These are phyloP conservation scores for Hemistola chrysoprasaria DNA, from an alignment of 2,888 invertebrate genomes.

Conservation along the genomic window DNA sequence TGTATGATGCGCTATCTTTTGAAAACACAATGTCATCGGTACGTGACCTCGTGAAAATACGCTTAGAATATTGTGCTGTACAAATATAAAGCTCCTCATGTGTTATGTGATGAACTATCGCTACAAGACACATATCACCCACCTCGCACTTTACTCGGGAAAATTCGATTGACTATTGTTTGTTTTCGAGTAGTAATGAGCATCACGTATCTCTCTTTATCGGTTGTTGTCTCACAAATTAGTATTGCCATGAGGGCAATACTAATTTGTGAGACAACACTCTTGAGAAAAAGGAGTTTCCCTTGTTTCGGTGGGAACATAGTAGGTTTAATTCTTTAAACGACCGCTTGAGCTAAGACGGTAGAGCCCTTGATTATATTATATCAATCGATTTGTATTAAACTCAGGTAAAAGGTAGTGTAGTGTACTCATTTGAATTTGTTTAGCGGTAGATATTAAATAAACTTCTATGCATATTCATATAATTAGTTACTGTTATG, in stretches of 20 bases:
- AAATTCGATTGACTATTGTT: slow-evolving; percentile 18
- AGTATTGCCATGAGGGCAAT: slow-evolving; percentile 53
- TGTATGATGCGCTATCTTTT: too few relatives aligned
- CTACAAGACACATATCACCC: too few relatives aligned
- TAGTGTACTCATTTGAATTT: slow-evolving; percentile 16
- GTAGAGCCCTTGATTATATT: slow-evolving; percentile 25
- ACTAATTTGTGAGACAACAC: too few relatives aligned
- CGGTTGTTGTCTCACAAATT: slow-evolving; percentile 30
- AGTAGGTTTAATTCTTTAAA: slow-evolving; percentile 26
- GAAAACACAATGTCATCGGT: too few relatives aligned
- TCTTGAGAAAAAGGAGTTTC: slow-evolving; percentile 55
- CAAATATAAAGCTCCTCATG: too few relatives aligned
- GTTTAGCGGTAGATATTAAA: slow-evolving; percentile 17
- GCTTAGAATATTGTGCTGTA: too few relatives aligned
- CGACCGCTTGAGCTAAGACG: slow-evolving; percentile 6
- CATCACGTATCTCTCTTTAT: slow-evolving; percentile 15
- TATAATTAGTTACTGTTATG: slow-evolving; percentile 11
- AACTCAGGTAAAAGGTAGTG: slow-evolving; percentile 24
- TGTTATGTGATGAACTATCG: too few relatives aligned
- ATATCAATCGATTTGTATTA: slow-evolving; percentile 31
- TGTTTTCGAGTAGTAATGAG: slow-evolving; percentile 17
- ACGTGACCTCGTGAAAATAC: too few relatives aligned
- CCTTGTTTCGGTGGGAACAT: slow-evolving; percentile 62
- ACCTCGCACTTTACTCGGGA: slow-evolving; percentile 14
- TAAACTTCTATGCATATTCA: slow-evolving; percentile 11